These are phyloP conservation scores for Paramacrobiotus metropolitanus DNA, from an alignment of 1,140 invertebrate species.

Conservation along the genomic window DNA sequence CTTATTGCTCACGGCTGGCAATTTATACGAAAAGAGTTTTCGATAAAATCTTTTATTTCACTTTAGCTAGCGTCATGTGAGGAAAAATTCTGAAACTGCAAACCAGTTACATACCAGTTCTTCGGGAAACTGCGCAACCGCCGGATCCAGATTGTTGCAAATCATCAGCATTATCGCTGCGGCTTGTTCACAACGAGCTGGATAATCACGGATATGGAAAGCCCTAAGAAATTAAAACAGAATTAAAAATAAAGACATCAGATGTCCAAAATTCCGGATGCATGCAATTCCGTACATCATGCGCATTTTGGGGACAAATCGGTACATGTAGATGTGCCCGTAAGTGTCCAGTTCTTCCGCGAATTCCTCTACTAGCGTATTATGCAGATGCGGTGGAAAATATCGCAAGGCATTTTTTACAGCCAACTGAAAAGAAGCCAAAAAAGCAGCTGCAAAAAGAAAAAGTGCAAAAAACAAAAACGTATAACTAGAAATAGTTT, in stretches of 20 bases:
- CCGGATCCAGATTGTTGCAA: constrained; percentile 37
- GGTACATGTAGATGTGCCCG: constrained; percentile 46
- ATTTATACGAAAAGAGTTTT: too few relatives aligned
- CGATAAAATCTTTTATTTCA: too few relatives aligned
- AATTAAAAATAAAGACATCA: not conserved
- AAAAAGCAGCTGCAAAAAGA: too few relatives aligned
- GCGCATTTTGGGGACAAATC: constrained; percentile 29
- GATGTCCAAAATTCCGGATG: not conserved
- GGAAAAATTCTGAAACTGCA: too few relatives aligned
- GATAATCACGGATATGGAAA: constrained; percentile 33
- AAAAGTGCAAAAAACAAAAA: too few relatives aligned
- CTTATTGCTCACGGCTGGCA: too few relatives aligned
- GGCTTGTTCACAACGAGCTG: constrained; percentile 26
- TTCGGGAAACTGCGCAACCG: constrained; percentile 33
- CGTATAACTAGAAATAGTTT: too few relatives aligned
- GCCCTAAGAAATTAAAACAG: constrained; percentile 29
- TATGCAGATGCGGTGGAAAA: constrained; percentile 30
- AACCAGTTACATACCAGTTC: constrained; percentile 19
- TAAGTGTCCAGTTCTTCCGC: constrained; percentile 30
- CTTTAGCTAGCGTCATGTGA: too few relatives aligned
- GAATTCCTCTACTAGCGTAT: constrained; percentile 31
- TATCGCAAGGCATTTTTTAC: constrained; percentile 37
- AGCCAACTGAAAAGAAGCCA: constrained; percentile 29
- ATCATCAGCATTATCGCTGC: constrained; percentile 42
- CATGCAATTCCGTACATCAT: constrained; percentile 24